Evolutionary conservation across 2,888 invertebrate genomes (phyloP), one percentile per base, ranked within the genome.

Genomic region (Drosophila dives): DNA sequence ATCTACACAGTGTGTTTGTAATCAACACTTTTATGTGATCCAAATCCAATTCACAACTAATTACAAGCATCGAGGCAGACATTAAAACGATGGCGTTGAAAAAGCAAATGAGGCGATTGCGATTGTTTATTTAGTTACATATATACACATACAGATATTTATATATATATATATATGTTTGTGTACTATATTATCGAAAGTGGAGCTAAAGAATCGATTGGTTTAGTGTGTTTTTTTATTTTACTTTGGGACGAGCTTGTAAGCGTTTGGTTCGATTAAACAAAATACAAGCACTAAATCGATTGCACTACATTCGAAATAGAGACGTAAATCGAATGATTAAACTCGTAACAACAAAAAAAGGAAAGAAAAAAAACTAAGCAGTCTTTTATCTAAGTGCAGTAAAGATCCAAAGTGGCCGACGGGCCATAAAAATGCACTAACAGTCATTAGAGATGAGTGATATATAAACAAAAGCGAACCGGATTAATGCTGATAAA

Each of bases 11-110:
- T 45, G 45, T 63, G 75, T 77, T 68, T 77, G 81, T 81, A 85
- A 85, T 86, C 89, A 85, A 85, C 85, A 89, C 85, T 86, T 86
- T 89, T 86, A 86, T 89, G 85, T 86, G 85, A 86, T 86, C 85
- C 73, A 81, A 80, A 80, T 80, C 80, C 85, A 86, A 85, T 85
- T 89, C 85, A 89, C 85, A 86, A 89, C 89, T 86, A 86, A 86
- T 86, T 86, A 86, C 79, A 82, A 77, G 75, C 86, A 70, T 71
- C 86, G 38, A 49, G 15, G 56, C 64, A 36, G 68, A 72, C 80
- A 78, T 75, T 80, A 78, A 75, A 68, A 65, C 71, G 58, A 50
- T n/a, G 36, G 75, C 63, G 86, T 83, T 72, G 76, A 81, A 84
- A 75, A 70, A 61, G 68, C 63, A 81, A 74, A 81, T 68, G 75